Evolutionary conservation across 1,140 invertebrate species (phyloP).

Genomic region (Calosoma granatense): DNA sequence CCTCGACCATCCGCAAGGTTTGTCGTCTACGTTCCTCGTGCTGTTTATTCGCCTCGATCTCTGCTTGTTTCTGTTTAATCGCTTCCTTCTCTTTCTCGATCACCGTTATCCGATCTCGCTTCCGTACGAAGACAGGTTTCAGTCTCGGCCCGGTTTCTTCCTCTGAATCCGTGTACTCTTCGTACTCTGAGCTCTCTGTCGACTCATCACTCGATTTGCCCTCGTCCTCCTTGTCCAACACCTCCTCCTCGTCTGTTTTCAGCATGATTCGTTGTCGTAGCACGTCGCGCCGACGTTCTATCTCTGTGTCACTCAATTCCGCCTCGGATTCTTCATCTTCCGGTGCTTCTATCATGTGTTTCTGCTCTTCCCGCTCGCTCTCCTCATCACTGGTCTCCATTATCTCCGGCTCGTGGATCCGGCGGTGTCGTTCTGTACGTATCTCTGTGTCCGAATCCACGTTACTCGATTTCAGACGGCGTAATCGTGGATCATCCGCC

Average conservation of each 20-base stretch:
- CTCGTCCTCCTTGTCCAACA: conserved; percentile 50
- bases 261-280: conserved; percentile 54
- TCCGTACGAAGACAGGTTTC: conserved; percentile 95
- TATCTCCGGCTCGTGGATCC: conserved; percentile 61
- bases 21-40: conserved; percentile 76
- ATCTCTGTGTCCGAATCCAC: conserved; percentile 50
- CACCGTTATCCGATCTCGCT: conserved; percentile 88
- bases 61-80: conserved; percentile 71
- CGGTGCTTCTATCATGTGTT: conserved; percentile 37
- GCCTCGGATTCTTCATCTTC: conserved; percentile 60
- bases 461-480: conserved; percentile 48
- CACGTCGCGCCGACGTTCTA: conserved; percentile 64
- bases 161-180: conserved; percentile 82
- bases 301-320: conserved; percentile 66
- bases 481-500: conserved; percentile 66
- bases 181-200: conserved; percentile 57
- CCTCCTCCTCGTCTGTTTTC: conserved; percentile 54
- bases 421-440: conserved; percentile 41
- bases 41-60: conserved; percentile 63
- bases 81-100: conserved; percentile 88
- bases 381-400: conserved; percentile 59
- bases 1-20: conserved; percentile 84
- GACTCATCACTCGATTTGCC: conserved; percentile 72
- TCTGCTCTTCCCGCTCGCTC: conserved; percentile 47
- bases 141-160: conserved; percentile 80